Evolutionary conservation across 1,140 invertebrate genomes (phyloP).

Genomic region (Ladona fulva): DNA sequence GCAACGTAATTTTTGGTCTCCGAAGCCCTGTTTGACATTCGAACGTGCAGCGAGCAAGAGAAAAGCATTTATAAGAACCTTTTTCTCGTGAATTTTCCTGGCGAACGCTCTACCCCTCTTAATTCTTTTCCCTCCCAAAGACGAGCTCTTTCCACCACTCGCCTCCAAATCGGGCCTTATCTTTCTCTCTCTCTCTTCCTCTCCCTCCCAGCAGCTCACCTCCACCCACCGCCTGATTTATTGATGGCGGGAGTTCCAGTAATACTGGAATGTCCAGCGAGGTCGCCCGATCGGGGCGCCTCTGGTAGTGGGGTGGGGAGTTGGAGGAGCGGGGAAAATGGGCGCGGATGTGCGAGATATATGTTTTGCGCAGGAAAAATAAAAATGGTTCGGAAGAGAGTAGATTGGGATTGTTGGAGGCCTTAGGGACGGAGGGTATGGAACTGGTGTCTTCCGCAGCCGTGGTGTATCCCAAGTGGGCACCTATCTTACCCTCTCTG

Average conservation of each 20-base stretch:
- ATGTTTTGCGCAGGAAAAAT: neutral
- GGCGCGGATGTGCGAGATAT: neutral
- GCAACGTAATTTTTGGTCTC: too few relatives aligned
- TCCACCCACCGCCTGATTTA: neutral
- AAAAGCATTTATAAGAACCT: neutral
- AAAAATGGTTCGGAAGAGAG: neutral
- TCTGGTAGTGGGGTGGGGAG: neutral
- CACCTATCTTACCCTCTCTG: neutral
- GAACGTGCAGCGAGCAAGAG: neutral
- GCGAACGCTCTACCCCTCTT: neutral
- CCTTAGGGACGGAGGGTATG: neutral
- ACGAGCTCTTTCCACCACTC: neutral
- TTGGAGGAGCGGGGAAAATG: neutral
- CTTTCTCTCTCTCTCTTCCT: neutral
- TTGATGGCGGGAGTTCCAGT: conserved; percentile 2
- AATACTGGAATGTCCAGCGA: conserved; percentile 8
- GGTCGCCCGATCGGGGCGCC: neutral
- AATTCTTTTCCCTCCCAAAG: neutral
- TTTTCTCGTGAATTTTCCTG: neutral
- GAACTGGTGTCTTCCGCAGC: neutral
- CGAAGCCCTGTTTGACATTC: too few relatives aligned
- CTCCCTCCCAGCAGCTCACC: neutral
- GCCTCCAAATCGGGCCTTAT: conserved; percentile 5
- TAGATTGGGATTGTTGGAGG: neutral
- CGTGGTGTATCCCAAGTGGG: neutral